These are phyloP conservation scores for Brevimyrus niger DNA, from an alignment of 2,113 vertebrate genomes.

Conservation along the genomic window DNA sequence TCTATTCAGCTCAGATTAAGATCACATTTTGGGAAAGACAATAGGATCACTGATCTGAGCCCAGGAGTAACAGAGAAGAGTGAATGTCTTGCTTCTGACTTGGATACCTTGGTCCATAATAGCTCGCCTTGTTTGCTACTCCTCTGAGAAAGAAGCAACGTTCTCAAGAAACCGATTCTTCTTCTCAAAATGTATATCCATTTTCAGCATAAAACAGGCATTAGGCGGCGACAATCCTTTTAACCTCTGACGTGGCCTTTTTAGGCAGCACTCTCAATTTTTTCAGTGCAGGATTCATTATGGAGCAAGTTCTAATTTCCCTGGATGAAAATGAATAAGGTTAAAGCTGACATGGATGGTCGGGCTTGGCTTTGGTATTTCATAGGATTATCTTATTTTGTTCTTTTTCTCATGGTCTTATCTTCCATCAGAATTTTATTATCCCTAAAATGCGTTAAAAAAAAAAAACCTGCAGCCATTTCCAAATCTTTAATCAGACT, in stretches of 20 bases:
- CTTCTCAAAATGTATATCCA: constrained; percentile 19
- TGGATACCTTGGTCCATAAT: constrained; percentile 16
- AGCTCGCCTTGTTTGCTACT: constrained; percentile 11
- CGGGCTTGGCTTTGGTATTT: not conserved
- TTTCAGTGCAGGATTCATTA: constrained; percentile 19
- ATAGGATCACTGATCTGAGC: constrained; percentile 46
- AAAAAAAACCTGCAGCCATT: not conserved
- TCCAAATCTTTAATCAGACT: constrained; percentile 3
- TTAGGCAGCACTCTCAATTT: not conserved
- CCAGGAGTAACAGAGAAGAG: constrained; percentile 46
- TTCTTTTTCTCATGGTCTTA: not conserved
- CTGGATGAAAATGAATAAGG: constrained; percentile 9
- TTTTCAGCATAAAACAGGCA: constrained; percentile 20
- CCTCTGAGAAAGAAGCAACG: constrained; percentile 11
- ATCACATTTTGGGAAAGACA: constrained; percentile 54
- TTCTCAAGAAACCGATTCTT: constrained; percentile 16
- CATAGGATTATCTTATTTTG: not conserved
- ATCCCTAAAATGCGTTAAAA: not conserved
- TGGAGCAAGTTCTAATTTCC: constrained; percentile 4
- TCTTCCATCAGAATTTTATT: not conserved
- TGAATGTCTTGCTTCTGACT: constrained; percentile 37
- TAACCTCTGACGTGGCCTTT: not conserved
- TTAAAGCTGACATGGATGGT: not conserved
- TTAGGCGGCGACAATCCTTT: constrained; percentile 11
- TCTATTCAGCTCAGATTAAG: constrained; percentile 56